Percentiles rank a stretch among this genome's conserved stretches.
Evolutionary conservation across 2,797 vertebrate species (phyloP).

Genomic region (Pseudomugil tenellus): DNA sequence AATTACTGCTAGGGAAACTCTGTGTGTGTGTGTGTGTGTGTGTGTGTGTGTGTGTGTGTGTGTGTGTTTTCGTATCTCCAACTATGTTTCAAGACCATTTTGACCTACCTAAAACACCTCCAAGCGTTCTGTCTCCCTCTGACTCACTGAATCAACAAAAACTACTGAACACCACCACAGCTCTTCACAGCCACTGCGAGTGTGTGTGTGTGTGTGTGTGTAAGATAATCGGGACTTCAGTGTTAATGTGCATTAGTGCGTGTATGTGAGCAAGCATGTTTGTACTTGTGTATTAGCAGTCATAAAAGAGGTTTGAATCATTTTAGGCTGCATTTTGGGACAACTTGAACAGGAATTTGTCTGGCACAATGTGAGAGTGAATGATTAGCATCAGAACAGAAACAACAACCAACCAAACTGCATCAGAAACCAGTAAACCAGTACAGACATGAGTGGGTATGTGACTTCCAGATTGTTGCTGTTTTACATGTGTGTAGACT

Average conservation of each 20-base stretch:
- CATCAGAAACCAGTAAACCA: neutral
- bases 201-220: neutral
- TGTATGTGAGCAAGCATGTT: slow-evolving; percentile 35
- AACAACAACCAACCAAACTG: neutral
- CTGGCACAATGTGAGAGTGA: slow-evolving; percentile 24
- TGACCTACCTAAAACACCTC: slow-evolving; percentile 77
- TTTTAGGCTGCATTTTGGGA: slow-evolving; percentile 25
- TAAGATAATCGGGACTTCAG: slow-evolving; percentile 40
- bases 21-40: slow-evolving; percentile 44
- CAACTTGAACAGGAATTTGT: slow-evolving; percentile 23
- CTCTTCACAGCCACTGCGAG: slow-evolving; percentile 21
- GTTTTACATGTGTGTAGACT: neutral
- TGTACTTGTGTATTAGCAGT: slow-evolving; percentile 28
- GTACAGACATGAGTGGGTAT: neutral
- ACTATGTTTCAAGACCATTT: slow-evolving; percentile 60
- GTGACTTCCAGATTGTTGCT: neutral
- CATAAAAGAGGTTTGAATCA: slow-evolving; percentile 16
- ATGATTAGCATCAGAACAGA: no score
- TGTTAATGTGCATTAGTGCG: slow-evolving; percentile 41
- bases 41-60: slow-evolving; percentile 33
- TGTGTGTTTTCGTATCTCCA: slow-evolving; percentile 46
- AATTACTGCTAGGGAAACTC: slow-evolving; percentile 74
- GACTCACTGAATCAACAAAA: slow-evolving; percentile 72
- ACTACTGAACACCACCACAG: slow-evolving; percentile 39
- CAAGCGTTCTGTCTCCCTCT: slow-evolving; percentile 66